phyloP scores from a whole-genome alignment of 2,113 vertebrate genomes.

The Perccottus glenii region DNA sequence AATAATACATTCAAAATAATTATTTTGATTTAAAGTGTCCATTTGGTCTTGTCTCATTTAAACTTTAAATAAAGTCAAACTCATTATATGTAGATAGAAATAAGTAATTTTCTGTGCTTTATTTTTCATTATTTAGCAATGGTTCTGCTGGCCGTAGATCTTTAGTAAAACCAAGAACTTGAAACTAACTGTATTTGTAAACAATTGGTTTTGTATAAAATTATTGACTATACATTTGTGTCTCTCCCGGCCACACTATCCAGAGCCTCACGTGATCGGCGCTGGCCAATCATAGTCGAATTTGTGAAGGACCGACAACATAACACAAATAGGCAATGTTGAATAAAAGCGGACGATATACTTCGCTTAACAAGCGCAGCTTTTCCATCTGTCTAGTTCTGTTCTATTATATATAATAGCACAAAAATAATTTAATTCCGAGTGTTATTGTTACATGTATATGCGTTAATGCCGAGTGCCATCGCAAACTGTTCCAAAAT shows the following conservation, averaged over 20 bases:
- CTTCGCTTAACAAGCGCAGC: too few species aligned
- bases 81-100: too few species aligned
- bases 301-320: conserved; percentile 7
- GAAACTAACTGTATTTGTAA: too few species aligned
- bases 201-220: not conserved
- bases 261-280: conserved; percentile 31
- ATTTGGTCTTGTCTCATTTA: too few species aligned
- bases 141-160: too few species aligned
- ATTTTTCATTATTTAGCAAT: too few species aligned
- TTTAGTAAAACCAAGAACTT: too few species aligned
- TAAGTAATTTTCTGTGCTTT: too few species aligned
- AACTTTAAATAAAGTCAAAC: too few species aligned
- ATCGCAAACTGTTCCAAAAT: not conserved
- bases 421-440: not conserved
- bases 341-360: not conserved
- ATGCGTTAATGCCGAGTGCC: conserved; percentile 8
- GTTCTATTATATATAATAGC: not conserved
- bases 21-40: too few species aligned
- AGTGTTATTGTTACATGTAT: not conserved
- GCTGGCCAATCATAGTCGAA: conserved; percentile 52
- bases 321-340: conserved; percentile 4
- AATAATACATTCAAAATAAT: too few species aligned
- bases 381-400: not conserved
- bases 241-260: conserved; percentile 8
- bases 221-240: not conserved